phyloP scores from a whole-genome alignment of 1,140 invertebrate genomes.

The Heliconius himera region DNA sequence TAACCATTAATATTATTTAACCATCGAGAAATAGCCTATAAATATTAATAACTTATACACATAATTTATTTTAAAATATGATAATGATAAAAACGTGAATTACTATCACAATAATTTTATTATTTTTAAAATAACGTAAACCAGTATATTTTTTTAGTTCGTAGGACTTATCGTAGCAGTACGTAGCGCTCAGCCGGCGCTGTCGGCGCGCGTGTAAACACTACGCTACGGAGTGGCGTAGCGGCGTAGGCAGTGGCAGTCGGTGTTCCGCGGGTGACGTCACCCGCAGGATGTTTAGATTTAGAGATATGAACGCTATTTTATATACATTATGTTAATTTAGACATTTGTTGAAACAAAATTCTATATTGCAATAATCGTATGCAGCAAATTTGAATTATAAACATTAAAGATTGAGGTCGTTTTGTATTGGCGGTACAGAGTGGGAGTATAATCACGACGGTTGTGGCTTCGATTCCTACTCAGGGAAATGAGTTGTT shows the following conservation, averaged over 20 bases:
- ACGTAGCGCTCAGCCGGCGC: conserved; percentile 47
- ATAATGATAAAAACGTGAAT: too few species aligned
- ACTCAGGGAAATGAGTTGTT: too few species aligned
- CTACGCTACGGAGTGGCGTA: conserved; percentile 48
- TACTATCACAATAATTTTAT: too few species aligned
- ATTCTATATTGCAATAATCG: background rate
- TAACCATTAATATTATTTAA: background rate
- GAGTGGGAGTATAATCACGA: too few species aligned
- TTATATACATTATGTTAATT: background rate
- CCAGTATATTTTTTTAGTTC: background rate
- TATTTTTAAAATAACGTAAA: background rate
- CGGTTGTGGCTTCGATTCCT: too few species aligned
- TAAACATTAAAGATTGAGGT: too few species aligned
- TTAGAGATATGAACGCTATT: background rate
- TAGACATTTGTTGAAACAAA: background rate
- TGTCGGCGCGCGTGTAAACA: conserved; percentile 49
- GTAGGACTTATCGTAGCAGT: conserved; percentile 42
- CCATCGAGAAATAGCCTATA: background rate
- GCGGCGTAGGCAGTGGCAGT: conserved; percentile 35
- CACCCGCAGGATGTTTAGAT: conserved; percentile 38
- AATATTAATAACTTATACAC: background rate
- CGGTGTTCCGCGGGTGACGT: conserved; percentile 40
- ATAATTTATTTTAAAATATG: too few species aligned
- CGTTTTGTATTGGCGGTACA: too few species aligned
- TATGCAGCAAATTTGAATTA: too few species aligned